Percentiles rank a stretch among this genome's conserved stretches.
Evolutionary conservation across 92 coral and sea anemone genomes (phyloP).

Genomic region (Epizoanthus rinbou): DNA sequence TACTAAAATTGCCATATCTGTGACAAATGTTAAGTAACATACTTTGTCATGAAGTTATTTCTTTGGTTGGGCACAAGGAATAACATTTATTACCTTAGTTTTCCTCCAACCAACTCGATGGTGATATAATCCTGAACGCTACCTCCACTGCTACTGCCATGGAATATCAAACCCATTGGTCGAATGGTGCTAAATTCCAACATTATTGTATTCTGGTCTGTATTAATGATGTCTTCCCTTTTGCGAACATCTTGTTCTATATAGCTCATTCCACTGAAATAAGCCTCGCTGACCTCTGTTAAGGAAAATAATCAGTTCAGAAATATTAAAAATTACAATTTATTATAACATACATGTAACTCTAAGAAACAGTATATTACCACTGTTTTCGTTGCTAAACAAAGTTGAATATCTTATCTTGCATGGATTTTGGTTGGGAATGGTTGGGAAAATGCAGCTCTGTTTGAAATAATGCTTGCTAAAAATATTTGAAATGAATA

Average conservation of each 20-base stretch:
- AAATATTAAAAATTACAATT: too few species aligned
- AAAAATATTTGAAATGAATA: too few species aligned
- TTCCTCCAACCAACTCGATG: conserved; percentile 79
- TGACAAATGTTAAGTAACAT: too few species aligned
- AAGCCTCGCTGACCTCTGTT: conserved; percentile 53
- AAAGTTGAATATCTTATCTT: too few species aligned
- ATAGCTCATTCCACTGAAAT: conserved; percentile 60
- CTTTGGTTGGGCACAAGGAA: not conserved
- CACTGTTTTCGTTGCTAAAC: too few species aligned
- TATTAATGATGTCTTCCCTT: conserved; percentile 20
- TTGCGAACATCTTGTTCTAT: conserved; percentile 48
- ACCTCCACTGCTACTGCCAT: conserved; percentile 73
- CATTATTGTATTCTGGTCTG: conserved; percentile 26
- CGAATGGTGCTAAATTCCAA: conserved; percentile 67
- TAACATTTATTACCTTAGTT: conserved; percentile 57
- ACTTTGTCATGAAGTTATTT: too few species aligned
- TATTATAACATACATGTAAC: too few species aligned
- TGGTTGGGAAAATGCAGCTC: too few species aligned
- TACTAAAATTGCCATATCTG: too few species aligned
- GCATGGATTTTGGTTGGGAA: too few species aligned
- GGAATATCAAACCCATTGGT: conserved; percentile 75
- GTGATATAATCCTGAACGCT: conserved; percentile 67
- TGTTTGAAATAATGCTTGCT: too few species aligned
- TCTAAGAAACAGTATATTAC: too few species aligned
- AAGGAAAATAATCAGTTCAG: not conserved